Evolutionary conservation across 2,888 invertebrate genomes (phyloP).

Genomic region (Pogonocherus hispidulus): DNA sequence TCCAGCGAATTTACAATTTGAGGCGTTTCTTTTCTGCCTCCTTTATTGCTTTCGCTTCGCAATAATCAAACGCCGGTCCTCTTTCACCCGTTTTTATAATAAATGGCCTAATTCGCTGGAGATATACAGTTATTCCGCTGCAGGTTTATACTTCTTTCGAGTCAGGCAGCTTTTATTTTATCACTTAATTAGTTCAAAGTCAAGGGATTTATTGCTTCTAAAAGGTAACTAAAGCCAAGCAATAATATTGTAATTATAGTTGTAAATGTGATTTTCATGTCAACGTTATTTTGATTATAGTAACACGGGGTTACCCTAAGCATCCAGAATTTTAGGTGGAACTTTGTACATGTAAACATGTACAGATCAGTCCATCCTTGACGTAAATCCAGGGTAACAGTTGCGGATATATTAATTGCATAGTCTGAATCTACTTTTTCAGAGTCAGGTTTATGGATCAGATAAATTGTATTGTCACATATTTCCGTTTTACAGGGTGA

Average conservation of each 20-base stretch:
- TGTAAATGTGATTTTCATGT: not conserved
- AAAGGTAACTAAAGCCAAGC: slow-evolving; percentile 40
- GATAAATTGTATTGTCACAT: too few species aligned
- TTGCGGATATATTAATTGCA: too few species aligned
- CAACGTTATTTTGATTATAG: not conserved
- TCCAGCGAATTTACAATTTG: slow-evolving; percentile 27
- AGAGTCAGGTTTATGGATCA: too few species aligned
- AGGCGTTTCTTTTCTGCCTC: slow-evolving; percentile 20
- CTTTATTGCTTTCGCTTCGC: slow-evolving; percentile 23
- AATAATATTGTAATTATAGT: slow-evolving; percentile 35
- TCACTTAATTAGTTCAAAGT: slow-evolving; percentile 41
- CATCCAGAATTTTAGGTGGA: too few species aligned
- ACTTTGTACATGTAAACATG: too few species aligned
- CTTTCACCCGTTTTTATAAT: slow-evolving; percentile 29
- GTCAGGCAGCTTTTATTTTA: slow-evolving; percentile 34
- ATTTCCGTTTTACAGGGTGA: too few species aligned
- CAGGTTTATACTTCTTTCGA: slow-evolving; percentile 28
- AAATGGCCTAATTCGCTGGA: slow-evolving; percentile 30
- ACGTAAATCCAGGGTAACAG: too few species aligned
- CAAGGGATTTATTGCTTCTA: slow-evolving; percentile 40
- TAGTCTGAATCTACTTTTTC: too few species aligned
- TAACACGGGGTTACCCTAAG: not conserved
- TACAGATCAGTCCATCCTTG: too few species aligned
- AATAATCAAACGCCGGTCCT: slow-evolving; percentile 32
- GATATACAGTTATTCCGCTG: slow-evolving; percentile 27